Conservation (phyloP, 2,113 vertebrate genomes). For the cattle (Bos taurus) region ARS-UCD2.0 NC_037332.1:5810501-5811000, state of each 20-base stretch:
- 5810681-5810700: not conserved
- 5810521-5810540: not conserved
- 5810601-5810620: not conserved
- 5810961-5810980: not conserved
- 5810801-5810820: not conserved
- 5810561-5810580: not conserved
- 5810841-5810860: not conserved
- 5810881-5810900: not conserved
- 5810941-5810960: not conserved
- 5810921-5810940: too few species aligned
- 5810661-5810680: not conserved
- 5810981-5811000: not conserved
- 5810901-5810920: not conserved
- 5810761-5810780: not conserved
- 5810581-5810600: not conserved
- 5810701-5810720: not conserved
- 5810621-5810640: not conserved
- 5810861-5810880: not conserved
- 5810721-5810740: not conserved
- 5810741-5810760: not conserved
- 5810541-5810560: not conserved
- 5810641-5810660: not conserved
- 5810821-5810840: not conserved
- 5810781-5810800: not conserved
- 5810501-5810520: not conserved